Evolutionary conservation across 2,888 invertebrate species (phyloP), one percentile per base, ranked within the genome.

Genomic region (Mythimna ferrago): DNA sequence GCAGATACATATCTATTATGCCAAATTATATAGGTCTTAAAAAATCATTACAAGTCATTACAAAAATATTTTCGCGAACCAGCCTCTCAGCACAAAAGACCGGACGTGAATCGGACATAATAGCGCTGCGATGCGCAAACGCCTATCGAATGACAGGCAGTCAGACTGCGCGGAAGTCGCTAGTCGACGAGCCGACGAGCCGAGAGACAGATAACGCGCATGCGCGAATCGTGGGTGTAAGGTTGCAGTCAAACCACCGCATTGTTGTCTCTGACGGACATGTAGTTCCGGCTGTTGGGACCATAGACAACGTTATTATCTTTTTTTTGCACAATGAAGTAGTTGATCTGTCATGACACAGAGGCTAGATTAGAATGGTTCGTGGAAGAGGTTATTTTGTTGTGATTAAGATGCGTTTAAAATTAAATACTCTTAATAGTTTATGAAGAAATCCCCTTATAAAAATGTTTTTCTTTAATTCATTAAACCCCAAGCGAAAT

Each of bases 201-300:
- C 19, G 19, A 71, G 19, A 71, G 89, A 90, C 89, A 90, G 89
- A 88, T 88, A 90, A 83, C 83, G 73, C 82, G 80, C 65, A 73
- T 78, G 76, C 85, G 82, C 71, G 71, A 73, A 60, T 67, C 63
- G 91, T 89, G 89, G 91, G 94, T 94, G 92, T 94, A 87, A 80
- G 86, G 90, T 94, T 95, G 91, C 95, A 93, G 89, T 93, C 91
- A 92, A 92, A 93, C 93, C 93, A 83, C 89, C 82, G 86, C 86
- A 92, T 94, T 95, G 93, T 93, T 84, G 82, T 86, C 77, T 83
- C 77, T 78, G 85, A 88, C 91, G 90, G 92, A 92, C 92, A 90
- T 87, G 90, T 92, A 91, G 92, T 94, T 95, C 94, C 94, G 94
- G 94, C 87, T 86, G 81, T 74, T 73, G 71, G 66, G 65, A 35